Evolutionary conservation across 2,888 invertebrate genomes (phyloP), one percentile per base, ranked within the genome.

Genomic region (Blomia tropicalis): DNA sequence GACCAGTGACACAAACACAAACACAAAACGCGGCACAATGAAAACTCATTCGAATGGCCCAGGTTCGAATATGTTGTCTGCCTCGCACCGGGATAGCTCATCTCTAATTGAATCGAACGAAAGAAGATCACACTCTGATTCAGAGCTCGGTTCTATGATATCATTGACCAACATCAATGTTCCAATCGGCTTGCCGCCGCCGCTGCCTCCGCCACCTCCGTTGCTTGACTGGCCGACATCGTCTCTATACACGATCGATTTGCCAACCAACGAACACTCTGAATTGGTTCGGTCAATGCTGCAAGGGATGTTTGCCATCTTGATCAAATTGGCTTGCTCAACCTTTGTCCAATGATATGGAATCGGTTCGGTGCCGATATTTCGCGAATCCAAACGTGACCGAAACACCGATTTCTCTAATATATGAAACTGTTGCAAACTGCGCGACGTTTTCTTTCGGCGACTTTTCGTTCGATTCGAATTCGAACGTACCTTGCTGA

Each of bases 61-160:
- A 14, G 51, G 51, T 27, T 47, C 51, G 51, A 47, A 47, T 7
- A 47, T 47, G 51, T 47, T n/a, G 51, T 47, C n/a, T 7, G 23
- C 22, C 51, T 47, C 51, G 51, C 22, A 25, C 7, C 22, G 51
- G 27, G 23, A 25, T 11, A 47, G 7, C 51, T 47, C 51, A 14
- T 47, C 51, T 27, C 23, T 7, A 14, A 47, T 7, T 7, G 22
- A 7, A 22, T 47, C 51, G 7, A 47, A 11, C 27, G 51, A 47
- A 27, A 47, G 36, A 36, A 7, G 17, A 7, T 36, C 36, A 11
- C 7, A 17, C 17, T 36, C 36, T 36, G 36, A 17, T 11, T 36
- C 36, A 17, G 17, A 17, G 36, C 36, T 36, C 17, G 7, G 7
- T 17, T 36, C 17, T n/a, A n/a, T n/a, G n/a, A n/a, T n/a, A 36